Base-by-base conservation (phyloP, 2,113 vertebrate species). In the Herpailurus yagouaroundi region DNA sequence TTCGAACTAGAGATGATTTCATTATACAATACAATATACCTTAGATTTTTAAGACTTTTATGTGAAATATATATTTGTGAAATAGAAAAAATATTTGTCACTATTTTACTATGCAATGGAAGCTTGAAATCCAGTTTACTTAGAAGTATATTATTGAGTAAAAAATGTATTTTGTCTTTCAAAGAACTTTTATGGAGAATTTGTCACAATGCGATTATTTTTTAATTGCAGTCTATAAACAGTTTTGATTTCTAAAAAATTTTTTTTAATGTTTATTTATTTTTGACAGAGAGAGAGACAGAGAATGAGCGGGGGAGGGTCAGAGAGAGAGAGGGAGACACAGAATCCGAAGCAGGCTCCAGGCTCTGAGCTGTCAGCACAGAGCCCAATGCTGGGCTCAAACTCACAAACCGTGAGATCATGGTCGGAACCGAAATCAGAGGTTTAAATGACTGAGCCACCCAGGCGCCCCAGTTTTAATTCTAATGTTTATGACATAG, bases 1-100 rank as follows among this genome's bases (percentile, higher is more conserved):
- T 95, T 95, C n/a, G 91, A 92, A 86, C 2, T 48, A 66, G 19
- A 96, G 23, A 90, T 81, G 69, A 87, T 64, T 90, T 93, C 4
- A 92, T 97, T 87, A 84, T 81, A 55, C 9, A 94, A 63, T 69
- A 76, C 66, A 4, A 36, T 84, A 66, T 25, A 33, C 31, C 29
- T 89, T 64, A 36, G 2, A 7, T 81, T 11, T 76, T 16, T 84
- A n/a, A 66, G 50, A 96, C 50, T 92, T 82, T 10, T 87, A 90
- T 73, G 76, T 87, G 41, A 52, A 82, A 50, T 48, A 10, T 6
- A 5, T 74, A 69, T 88, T 84, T 92, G 89, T 55, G 27, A 50
- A 90, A 71, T 2, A 86, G 31, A 64, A 91, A 15, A 92, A 73
- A 50, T n/a, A 23, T 16, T 16, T 45, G 13, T 73, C 89, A 38